Evolutionary conservation across 2,888 invertebrate genomes (phyloP).

Genomic region (Agrilus cyanescens): DNA sequence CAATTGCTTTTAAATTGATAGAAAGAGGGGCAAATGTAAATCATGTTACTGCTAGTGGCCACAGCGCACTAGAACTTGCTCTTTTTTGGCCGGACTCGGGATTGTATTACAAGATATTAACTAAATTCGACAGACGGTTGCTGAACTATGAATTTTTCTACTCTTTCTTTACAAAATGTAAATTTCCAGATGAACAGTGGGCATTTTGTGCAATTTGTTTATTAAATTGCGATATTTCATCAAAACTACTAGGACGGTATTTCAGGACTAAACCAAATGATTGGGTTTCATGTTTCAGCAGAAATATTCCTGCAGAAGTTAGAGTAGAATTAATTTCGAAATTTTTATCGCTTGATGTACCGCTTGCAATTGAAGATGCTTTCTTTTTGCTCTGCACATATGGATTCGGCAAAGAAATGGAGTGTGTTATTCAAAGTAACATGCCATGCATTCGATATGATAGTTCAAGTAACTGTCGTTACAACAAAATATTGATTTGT

Average conservation of each 20-base stretch:
- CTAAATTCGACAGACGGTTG: neutral
- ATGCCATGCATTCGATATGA: neutral
- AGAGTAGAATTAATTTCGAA: conserved; percentile 8
- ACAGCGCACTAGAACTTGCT: conserved; percentile 4
- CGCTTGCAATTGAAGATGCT: conserved; percentile 5
- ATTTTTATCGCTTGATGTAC: conserved; percentile 7
- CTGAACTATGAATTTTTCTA: neutral
- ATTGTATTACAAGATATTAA: conserved; percentile 7
- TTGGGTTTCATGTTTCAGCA: neutral
- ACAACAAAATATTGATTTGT: too few species aligned
- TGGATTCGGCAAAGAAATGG: conserved; percentile 9
- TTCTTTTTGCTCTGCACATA: conserved; percentile 1
- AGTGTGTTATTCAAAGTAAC: conserved; percentile 1
- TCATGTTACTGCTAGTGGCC: conserved; percentile 9
- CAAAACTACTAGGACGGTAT: neutral
- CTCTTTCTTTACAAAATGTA: neutral
- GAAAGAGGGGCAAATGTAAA: conserved; percentile 20
- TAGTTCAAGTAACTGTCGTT: too few species aligned
- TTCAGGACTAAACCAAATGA: too few species aligned
- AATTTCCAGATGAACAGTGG: conserved; percentile 3
- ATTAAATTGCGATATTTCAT: conserved; percentile 4
- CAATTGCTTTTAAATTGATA: conserved; percentile 18
- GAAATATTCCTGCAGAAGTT: neutral
- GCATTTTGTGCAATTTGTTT: conserved; percentile 7
- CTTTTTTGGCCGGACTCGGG: conserved; percentile 1